Evolutionary conservation across 2,113 vertebrate genomes (phyloP).

Genomic region (Mesoclemmys tuberculata): DNA sequence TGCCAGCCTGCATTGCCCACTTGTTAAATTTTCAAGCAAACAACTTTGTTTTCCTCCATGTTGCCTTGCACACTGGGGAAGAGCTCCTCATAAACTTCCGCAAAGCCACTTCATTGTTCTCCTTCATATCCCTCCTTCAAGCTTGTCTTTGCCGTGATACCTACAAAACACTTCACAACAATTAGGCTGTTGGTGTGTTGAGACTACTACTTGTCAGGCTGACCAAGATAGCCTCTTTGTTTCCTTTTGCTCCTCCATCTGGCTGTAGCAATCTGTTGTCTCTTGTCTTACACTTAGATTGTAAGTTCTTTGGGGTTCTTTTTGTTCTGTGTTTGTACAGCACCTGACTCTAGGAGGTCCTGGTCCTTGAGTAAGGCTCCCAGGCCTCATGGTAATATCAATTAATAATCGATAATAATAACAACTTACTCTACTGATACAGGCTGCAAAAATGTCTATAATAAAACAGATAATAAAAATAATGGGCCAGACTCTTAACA

Average conservation of each 20-base stretch:
- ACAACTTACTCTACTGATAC: background rate
- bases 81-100: background rate
- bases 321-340: background rate
- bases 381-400: background rate
- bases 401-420: background rate
- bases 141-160: background rate
- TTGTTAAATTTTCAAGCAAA: background rate
- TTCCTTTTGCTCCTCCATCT: background rate
- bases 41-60: background rate
- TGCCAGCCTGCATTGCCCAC: background rate
- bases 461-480: background rate
- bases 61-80: background rate
- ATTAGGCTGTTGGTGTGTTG: background rate
- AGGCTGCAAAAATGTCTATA: background rate
- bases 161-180: background rate
- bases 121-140: background rate
- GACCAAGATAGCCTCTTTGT: background rate
- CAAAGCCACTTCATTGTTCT: background rate
- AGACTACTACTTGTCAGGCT: background rate
- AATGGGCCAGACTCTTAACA: background rate
- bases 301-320: background rate
- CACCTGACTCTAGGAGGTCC: background rate
- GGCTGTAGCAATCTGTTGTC: background rate
- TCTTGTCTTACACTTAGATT: background rate
- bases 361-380: background rate